A percentile compares a stretch with the other conserved stretches of the same genome.
These are phyloP conservation scores for Candidula unifasciata DNA, from an alignment of 2,888 invertebrate species.

Conservation along the genomic window DNA sequence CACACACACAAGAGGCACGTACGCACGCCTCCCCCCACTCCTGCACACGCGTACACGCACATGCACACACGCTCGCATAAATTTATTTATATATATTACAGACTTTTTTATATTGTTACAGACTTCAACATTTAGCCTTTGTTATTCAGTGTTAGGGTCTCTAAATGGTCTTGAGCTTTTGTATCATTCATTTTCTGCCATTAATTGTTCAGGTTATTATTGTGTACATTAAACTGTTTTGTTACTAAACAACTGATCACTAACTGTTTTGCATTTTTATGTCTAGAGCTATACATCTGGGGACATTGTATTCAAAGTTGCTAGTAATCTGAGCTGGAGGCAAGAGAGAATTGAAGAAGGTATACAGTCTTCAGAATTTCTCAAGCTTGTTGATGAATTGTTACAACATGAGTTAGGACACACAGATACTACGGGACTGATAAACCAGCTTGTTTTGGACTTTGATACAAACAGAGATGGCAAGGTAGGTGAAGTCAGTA, in stretches of 20 bases:
- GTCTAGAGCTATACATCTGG: constrained; percentile 50
- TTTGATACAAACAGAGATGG: constrained; percentile 70
- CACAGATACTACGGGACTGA: constrained; percentile 59
- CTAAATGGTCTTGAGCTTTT: neutral
- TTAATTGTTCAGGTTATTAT: no score
- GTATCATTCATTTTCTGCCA: neutral
- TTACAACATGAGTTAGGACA: constrained; percentile 62
- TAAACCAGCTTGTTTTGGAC: constrained; percentile 61
- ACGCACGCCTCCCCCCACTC: no score
- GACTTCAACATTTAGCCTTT: neutral
- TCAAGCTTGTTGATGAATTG: constrained; percentile 57
- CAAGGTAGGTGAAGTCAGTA: constrained; percentile 58
- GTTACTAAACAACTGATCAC: neutral
- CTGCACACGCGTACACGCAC: no score
- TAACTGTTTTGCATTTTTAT: neutral
- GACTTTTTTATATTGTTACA: no score
- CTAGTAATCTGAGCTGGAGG: constrained; percentile 14
- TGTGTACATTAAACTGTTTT: no score
- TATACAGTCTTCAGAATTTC: constrained; percentile 59
- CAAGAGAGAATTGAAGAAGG: constrained; percentile 53
- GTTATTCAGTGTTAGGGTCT: neutral
- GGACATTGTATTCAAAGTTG: constrained; percentile 44
- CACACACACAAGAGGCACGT: no score
- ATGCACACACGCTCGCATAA: no score
- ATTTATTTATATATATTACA: no score